Evolutionary conservation across 2,113 vertebrate species (phyloP).

Genomic region (Ia io): DNA sequence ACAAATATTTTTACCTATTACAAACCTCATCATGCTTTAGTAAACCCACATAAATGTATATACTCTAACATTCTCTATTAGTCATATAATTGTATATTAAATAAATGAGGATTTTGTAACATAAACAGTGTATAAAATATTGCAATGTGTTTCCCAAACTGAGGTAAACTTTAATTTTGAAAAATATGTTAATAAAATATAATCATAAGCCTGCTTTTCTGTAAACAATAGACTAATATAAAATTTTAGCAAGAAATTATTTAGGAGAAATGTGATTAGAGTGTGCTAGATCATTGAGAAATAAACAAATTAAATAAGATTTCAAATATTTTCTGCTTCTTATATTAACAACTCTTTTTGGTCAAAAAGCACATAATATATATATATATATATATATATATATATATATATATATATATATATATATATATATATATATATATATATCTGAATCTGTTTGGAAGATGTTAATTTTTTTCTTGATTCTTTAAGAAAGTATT

Average conservation of each 20-base stretch:
- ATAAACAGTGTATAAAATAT: neutral
- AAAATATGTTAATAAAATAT: neutral
- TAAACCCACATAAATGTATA: neutral
- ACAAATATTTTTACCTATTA: constrained; percentile 5
- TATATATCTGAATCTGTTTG: neutral
- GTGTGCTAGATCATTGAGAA: neutral
- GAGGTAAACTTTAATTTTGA: neutral
- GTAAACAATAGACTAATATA: neutral
- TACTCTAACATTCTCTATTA: neutral
- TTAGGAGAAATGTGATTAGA: neutral
- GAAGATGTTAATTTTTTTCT: neutral
- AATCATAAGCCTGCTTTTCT: neutral
- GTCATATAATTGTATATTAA: neutral
- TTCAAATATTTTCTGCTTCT: neutral
- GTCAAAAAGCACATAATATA: neutral
- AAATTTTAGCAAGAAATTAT: neutral
- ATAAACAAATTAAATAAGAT: neutral
- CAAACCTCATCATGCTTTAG: neutral
- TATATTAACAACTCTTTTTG: neutral
- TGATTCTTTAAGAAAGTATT: neutral
- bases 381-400: neutral
- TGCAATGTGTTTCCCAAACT: neutral
- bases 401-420: neutral
- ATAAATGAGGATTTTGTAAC: neutral
- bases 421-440: neutral